phyloP scores from a whole-genome alignment of 2,888 invertebrate species.

The Ormyrus nitidulus region DNA sequence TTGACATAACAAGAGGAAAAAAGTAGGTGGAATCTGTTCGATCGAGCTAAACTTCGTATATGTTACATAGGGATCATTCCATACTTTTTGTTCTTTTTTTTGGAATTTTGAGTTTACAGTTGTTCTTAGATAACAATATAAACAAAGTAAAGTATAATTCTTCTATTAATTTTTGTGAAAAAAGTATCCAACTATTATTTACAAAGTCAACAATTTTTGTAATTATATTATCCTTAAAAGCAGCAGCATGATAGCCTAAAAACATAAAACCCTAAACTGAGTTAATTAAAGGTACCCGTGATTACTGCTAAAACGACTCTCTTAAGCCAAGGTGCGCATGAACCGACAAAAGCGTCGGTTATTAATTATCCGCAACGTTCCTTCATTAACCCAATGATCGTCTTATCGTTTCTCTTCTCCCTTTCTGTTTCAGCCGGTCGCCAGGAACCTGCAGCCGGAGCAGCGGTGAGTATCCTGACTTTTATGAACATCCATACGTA shows the following conservation, averaged over 20 bases:
- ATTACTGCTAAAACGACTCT: too few species aligned
- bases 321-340: not conserved
- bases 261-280: too few species aligned
- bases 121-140: too few species aligned
- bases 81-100: too few species aligned
- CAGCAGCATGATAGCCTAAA: too few species aligned
- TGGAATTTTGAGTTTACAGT: too few species aligned
- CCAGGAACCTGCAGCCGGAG: constrained; percentile 59
- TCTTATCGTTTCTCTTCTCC: constrained; percentile 19
- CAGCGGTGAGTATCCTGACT: constrained; percentile 65
- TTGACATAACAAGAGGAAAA: constrained; percentile 24
- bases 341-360: constrained; percentile 10
- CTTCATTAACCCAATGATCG: constrained; percentile 51
- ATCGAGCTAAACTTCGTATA: not conserved
- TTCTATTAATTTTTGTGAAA: too few species aligned
- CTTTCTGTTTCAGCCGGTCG: constrained; percentile 67
- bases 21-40: not conserved
- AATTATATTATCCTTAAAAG: too few species aligned
- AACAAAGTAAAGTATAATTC: too few species aligned
- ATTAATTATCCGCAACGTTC: constrained; percentile 36
- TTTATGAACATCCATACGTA: constrained; percentile 31
- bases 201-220: too few species aligned
- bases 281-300: too few species aligned
- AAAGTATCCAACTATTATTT: too few species aligned
- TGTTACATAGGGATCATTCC: not conserved